phyloP scores from a whole-genome alignment of 2,113 vertebrate genomes.

The Marcusenius ussheri region DNA sequence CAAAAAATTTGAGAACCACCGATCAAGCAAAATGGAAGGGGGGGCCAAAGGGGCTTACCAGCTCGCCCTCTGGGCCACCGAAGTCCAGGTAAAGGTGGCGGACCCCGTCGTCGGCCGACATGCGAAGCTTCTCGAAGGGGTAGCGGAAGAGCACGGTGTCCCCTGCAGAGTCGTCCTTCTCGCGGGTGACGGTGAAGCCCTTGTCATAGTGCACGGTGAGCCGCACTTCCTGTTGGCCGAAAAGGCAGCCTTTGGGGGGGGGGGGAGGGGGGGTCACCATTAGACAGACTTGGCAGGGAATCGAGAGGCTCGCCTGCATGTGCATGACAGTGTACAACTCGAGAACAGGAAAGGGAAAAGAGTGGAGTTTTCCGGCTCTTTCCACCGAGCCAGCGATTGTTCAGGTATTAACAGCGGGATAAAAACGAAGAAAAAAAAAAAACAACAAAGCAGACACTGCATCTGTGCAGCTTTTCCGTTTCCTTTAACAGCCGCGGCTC shows the following conservation, averaged over 20 bases:
- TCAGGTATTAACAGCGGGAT: constrained; percentile 28
- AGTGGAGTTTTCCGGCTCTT: constrained; percentile 27
- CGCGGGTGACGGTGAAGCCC: constrained; percentile 78
- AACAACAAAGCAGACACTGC: background rate
- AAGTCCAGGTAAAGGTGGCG: constrained; percentile 91
- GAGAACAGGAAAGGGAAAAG: constrained; percentile 20
- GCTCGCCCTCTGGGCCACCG: constrained; percentile 86
- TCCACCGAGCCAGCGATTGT: constrained; percentile 45
- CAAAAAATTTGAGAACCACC: background rate
- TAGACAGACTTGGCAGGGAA: background rate
- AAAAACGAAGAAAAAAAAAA: constrained; percentile 25
- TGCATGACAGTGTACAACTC: background rate
- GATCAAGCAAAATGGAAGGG: background rate
- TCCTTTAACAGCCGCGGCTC: background rate
- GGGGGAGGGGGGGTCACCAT: background rate
- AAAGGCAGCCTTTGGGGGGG: constrained; percentile 67
- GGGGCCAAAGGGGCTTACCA: constrained; percentile 58
- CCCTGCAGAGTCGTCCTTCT: constrained; percentile 54
- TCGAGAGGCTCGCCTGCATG: background rate
- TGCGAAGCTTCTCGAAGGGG: constrained; percentile 86
- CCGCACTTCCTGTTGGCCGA: constrained; percentile 77
- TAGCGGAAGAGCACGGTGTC: constrained; percentile 72
- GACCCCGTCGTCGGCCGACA: constrained; percentile 86
- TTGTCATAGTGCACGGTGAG: constrained; percentile 87
- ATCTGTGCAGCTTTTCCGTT: constrained; percentile 14